A percentile compares a stretch with the other conserved stretches of the same genome.
Evolutionary conservation across 2,113 vertebrate genomes (phyloP).

Genomic region (Nothobranchius furzeri): DNA sequence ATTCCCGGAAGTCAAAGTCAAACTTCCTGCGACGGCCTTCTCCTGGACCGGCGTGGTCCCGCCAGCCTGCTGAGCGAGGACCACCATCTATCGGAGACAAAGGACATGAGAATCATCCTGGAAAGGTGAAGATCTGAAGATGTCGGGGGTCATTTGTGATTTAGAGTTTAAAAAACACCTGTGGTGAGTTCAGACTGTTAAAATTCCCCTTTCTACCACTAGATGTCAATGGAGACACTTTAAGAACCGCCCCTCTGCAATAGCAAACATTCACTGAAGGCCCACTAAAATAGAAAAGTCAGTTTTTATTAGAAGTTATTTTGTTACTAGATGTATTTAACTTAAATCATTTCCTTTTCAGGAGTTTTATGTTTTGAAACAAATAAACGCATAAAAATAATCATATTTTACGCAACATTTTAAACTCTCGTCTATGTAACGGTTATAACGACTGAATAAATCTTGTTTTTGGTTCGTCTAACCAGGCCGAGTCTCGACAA

Average conservation of each 20-base stretch:
- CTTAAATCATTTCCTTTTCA: no score
- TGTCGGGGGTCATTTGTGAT: neutral
- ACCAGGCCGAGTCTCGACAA: neutral
- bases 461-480: neutral
- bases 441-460: neutral
- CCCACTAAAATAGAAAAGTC: no score
- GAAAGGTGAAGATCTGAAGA: neutral
- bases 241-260: no score
- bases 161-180: neutral
- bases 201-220: slow-evolving; percentile 23
- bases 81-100: slow-evolving; percentile 76
- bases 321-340: no score
- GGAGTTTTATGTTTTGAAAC: no score
- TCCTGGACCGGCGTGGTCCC: slow-evolving; percentile 79
- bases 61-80: slow-evolving; percentile 91
- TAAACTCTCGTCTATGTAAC: no score
- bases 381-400: no score
- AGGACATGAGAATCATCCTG: neutral
- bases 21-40: slow-evolving; percentile 86
- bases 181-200: neutral
- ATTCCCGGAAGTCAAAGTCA: slow-evolving; percentile 88
- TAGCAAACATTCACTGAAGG: no score
- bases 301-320: no score
- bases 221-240: slow-evolving; percentile 37
- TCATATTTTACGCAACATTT: no score